Percentiles rank a stretch among this genome's conserved stretches.
Evolutionary conservation across 2,113 vertebrate species (phyloP).

Genomic region (Vireo altiloquus): DNA sequence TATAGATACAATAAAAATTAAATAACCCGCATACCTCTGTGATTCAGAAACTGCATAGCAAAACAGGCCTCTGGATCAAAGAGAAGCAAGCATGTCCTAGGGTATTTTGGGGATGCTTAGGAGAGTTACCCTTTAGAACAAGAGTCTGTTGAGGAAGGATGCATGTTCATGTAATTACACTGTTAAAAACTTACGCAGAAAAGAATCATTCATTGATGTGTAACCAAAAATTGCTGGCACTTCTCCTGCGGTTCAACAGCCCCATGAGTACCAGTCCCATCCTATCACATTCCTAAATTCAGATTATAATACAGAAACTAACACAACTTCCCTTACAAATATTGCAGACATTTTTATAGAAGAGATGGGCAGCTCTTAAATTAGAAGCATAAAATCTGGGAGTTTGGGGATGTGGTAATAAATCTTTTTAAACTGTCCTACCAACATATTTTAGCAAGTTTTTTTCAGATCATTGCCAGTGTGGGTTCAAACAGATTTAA

Average conservation of each 20-base stretch:
- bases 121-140: not conserved
- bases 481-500: not conserved
- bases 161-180: not conserved
- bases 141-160: not conserved
- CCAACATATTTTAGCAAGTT: not conserved
- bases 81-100: not conserved
- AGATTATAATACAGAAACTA: not conserved
- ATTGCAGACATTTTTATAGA: not conserved
- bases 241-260: not conserved
- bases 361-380: not conserved
- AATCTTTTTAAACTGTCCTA: not conserved
- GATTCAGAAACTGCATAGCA: not conserved
- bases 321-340: not conserved
- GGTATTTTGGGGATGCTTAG: not conserved
- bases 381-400: not conserved
- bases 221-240: not conserved
- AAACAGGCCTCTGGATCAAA: not conserved
- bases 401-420: not conserved
- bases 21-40: not conserved
- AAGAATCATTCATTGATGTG: rapidly evolving
- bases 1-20: not conserved
- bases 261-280: not conserved
- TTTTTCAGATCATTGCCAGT: not conserved
- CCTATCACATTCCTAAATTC: not conserved
- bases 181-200: not conserved